A percentile compares a stretch with the other conserved stretches of the same genome.
phyloP scores from a whole-genome alignment of 1,140 invertebrate genomes.

The Aphelenchoides besseyi region DNA sequence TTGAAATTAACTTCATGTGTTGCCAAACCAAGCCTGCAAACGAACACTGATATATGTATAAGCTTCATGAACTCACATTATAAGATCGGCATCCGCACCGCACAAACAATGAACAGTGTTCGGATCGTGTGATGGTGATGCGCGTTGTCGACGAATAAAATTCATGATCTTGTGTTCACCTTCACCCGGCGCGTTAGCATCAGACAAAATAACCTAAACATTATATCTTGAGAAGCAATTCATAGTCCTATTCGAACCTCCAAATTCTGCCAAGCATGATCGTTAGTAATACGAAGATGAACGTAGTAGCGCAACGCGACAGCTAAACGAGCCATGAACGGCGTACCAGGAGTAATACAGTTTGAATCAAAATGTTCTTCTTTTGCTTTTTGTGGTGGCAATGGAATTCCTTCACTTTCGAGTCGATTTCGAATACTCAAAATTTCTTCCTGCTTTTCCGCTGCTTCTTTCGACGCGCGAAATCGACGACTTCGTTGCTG shows the following conservation, averaged over 20 bases:
- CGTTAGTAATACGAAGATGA: conserved; percentile 85
- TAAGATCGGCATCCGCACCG: conserved; percentile 95
- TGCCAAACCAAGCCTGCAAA: conserved; percentile 75
- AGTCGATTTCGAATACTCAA: conserved; percentile 67
- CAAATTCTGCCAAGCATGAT: conserved; percentile 89
- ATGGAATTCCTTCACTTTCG: conserved; percentile 72
- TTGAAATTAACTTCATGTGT: conserved; percentile 99
- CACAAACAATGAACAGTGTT: conserved; percentile 96
- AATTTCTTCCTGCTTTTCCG: conserved; percentile 84
- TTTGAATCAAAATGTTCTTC: conserved; percentile 94
- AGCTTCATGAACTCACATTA: conserved; percentile 70
- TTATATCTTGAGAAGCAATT: background rate
- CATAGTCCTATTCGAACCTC: conserved; percentile 68
- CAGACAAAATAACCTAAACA: conserved; percentile 78
- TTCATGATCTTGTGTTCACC: conserved; percentile 99
- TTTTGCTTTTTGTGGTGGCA: conserved; percentile 85
- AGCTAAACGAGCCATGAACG: conserved; percentile 92
- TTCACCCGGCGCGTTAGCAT: conserved; percentile 96
- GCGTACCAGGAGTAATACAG: conserved; percentile 96
- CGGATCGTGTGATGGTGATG: conserved; percentile 90
- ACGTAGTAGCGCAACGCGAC: conserved; percentile 92
- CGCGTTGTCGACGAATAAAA: conserved; percentile 83
- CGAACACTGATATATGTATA: background rate
- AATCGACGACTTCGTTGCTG: conserved; percentile 95
- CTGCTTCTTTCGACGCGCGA: conserved; percentile 87